Evolutionary conservation across 2,113 vertebrate species (phyloP).

Genomic region (Ictidomys tridecemlineatus): DNA sequence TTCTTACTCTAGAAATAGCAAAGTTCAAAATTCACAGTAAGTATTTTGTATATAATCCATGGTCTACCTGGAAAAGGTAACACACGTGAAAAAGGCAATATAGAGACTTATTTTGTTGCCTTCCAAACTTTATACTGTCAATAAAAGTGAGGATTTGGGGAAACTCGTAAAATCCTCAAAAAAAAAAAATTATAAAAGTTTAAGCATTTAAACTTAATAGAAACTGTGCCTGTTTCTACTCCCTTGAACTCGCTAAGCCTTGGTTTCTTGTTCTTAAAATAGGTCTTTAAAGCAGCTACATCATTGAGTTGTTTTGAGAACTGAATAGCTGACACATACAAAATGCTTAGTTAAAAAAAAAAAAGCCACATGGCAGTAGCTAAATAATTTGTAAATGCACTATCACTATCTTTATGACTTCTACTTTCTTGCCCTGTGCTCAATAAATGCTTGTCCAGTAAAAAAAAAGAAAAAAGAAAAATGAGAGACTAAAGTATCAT

Average conservation of each 20-base stretch:
- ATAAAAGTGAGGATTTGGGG: background rate
- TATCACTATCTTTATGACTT: slow-evolving; percentile 27
- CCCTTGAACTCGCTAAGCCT: background rate
- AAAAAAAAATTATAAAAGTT: slow-evolving; percentile 15
- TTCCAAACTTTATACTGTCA: slow-evolving; percentile 29
- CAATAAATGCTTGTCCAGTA: slow-evolving; percentile 46
- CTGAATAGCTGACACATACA: background rate
- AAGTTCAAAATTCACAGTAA: slow-evolving; percentile 1
- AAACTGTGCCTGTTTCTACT: background rate
- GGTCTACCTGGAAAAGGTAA: background rate
- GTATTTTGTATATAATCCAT: background rate
- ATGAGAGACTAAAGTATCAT: background rate
- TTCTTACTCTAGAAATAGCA: slow-evolving; percentile 39
- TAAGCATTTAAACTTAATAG: background rate
- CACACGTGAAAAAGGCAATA: background rate
- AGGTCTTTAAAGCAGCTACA: background rate
- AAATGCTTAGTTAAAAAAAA: slow-evolving; percentile 53
- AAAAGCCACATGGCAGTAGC: background rate
- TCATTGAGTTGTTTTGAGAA: background rate
- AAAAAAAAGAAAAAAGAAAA: background rate
- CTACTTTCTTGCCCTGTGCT: background rate
- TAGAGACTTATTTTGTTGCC: background rate
- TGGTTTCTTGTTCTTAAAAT: slow-evolving; percentile 41
- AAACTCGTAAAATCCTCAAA: slow-evolving; percentile 7
- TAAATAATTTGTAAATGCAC: background rate